Conservation (phyloP, 2,888 invertebrate genomes). For the Hydrotaea diabolus region DNA sequence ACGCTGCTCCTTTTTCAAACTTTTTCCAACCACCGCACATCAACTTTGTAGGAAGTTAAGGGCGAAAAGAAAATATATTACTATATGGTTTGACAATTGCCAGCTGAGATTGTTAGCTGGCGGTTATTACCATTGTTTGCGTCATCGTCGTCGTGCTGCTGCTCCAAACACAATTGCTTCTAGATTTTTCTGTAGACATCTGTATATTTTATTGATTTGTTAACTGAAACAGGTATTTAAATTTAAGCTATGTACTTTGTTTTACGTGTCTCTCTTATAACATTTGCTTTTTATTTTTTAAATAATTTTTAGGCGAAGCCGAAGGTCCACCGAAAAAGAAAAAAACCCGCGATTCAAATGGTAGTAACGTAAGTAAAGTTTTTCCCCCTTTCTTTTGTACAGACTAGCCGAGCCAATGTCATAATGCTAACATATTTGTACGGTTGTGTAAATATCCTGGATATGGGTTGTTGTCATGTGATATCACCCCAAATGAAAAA, state of each 20-base stretch:
- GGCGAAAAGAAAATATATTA: too few relatives aligned
- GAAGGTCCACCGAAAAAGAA: conserved; percentile 80
- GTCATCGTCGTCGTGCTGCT: conserved; percentile 12
- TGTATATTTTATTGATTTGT: conserved; percentile 21
- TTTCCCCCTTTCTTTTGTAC: too few relatives aligned
- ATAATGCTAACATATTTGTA: too few relatives aligned
- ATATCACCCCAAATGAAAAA: too few relatives aligned
- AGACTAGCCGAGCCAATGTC: too few relatives aligned
- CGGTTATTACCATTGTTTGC: neutral
- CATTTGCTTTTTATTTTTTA: conserved; percentile 19
- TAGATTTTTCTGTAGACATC: conserved; percentile 69
- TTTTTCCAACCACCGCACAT: neutral
- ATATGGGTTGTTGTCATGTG: too few relatives aligned
- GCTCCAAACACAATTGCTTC: conserved; percentile 70
- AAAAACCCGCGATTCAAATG: conserved; percentile 78
- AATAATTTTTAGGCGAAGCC: conserved; percentile 74
- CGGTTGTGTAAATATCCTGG: too few relatives aligned
- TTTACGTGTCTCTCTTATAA: neutral
- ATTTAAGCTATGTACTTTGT: conserved; percentile 10
- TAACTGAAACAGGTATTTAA: conserved; percentile 60
- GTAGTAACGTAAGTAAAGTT: conserved; percentile 75
- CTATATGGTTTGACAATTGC: too few relatives aligned
- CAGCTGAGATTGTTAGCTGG: too few relatives aligned
- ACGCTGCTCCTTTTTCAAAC: conserved; percentile 28
- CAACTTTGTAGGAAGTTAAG: neutral